These are phyloP conservation scores for Apotomis betuletana DNA, from an alignment of 2,888 invertebrate genomes.

Conservation along the genomic window DNA sequence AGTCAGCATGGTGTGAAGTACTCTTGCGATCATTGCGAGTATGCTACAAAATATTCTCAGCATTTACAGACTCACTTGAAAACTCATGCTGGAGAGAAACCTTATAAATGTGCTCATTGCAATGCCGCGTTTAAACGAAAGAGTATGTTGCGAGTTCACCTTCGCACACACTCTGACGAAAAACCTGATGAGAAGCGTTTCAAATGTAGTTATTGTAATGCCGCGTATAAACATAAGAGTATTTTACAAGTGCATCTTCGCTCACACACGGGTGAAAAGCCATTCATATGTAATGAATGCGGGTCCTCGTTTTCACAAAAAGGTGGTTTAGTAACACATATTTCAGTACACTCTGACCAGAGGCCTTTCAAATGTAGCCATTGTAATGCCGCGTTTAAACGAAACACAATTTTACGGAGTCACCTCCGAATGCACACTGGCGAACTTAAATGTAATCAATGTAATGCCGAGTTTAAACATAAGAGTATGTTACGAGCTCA, in stretches of 20 bases:
- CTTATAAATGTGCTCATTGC: background rate
- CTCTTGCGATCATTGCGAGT: slow-evolving; percentile 4
- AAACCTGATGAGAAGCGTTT: background rate
- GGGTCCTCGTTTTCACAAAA: slow-evolving; percentile 28
- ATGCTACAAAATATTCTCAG: background rate
- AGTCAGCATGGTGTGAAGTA: background rate
- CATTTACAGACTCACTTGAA: slow-evolving; percentile 4
- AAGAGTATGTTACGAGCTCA: slow-evolving; percentile 37
- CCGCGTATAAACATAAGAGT: slow-evolving; percentile 9
- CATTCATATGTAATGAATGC: slow-evolving; percentile 43
- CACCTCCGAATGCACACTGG: no score
- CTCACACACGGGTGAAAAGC: slow-evolving; percentile 40
- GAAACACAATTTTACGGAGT: background rate
- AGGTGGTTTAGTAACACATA: slow-evolving; percentile 39
- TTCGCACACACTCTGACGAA: background rate
- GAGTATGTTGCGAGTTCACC: background rate
- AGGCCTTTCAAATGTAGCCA: slow-evolving; percentile 44
- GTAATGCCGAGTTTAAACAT: slow-evolving; percentile 20
- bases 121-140: background rate
- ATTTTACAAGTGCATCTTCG: slow-evolving; percentile 38
- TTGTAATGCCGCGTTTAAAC: slow-evolving; percentile 39
- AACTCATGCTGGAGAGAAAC: slow-evolving; percentile 28
- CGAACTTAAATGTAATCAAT: slow-evolving; percentile 29
- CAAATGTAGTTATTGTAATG: slow-evolving; percentile 39
- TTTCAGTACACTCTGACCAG: slow-evolving; percentile 42